Percentiles rank a stretch among this genome's conserved stretches.
These are phyloP conservation scores for Chaetoderma sp. DNA, from an alignment of 2,888 invertebrate species.

Conservation along the genomic window DNA sequence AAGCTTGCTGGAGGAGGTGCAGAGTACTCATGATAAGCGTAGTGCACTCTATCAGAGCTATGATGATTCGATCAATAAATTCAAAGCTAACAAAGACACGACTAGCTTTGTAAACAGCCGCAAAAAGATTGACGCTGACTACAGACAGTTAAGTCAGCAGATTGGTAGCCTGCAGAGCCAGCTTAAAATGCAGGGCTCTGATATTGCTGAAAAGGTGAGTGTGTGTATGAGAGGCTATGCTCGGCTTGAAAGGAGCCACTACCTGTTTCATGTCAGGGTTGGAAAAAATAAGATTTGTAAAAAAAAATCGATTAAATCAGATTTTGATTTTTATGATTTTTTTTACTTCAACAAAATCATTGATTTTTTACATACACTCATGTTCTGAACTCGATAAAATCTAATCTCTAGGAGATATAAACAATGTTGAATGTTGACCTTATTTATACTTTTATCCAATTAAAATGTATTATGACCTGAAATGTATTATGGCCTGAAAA, in stretches of 20 bases:
- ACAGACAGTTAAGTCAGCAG: slow-evolving; percentile 74
- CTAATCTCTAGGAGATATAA: no score
- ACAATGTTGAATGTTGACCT: no score
- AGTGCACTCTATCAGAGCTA: slow-evolving; percentile 75
- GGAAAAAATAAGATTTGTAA: background rate
- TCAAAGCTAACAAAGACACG: slow-evolving; percentile 75
- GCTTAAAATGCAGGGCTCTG: slow-evolving; percentile 75
- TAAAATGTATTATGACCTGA: no score
- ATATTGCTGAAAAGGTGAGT: slow-evolving; percentile 74
- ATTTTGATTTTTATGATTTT: no score
- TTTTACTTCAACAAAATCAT: no score
- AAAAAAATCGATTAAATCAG: background rate
- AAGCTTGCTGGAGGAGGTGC: slow-evolving; percentile 73
- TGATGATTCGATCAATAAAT: slow-evolving; percentile 75
- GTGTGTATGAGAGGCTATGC: background rate
- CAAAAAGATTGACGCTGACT: slow-evolving; percentile 75
- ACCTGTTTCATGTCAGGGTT: background rate
- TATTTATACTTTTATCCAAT: no score
- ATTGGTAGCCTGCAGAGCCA: slow-evolving; percentile 73
- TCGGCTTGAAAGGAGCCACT: background rate
- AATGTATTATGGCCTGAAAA: no score
- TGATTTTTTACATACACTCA: no score
- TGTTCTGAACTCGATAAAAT: no score
- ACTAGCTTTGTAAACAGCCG: slow-evolving; percentile 69
- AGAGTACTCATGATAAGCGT: slow-evolving; percentile 75